phyloP scores from a whole-genome alignment of 2,797 vertebrate genomes.

The Myotis pilosus region DNA sequence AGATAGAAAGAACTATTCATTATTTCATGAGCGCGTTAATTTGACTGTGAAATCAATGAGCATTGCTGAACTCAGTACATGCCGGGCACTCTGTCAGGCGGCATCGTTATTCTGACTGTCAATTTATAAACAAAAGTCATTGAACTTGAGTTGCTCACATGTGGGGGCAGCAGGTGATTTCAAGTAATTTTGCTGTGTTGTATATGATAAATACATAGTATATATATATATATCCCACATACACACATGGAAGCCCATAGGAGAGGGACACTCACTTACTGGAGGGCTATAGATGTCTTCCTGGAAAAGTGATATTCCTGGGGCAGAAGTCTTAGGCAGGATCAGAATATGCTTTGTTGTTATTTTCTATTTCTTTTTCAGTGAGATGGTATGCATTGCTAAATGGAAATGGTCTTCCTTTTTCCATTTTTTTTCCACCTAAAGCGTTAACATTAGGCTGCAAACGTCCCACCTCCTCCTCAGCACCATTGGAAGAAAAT shows the following conservation, averaged over 20 bases:
- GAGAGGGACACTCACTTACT: background rate
- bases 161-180: background rate
- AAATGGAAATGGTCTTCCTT: background rate
- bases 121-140: constrained; percentile 9
- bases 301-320: background rate
- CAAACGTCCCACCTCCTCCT: background rate
- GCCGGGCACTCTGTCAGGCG: background rate
- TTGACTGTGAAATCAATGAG: background rate
- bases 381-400: background rate
- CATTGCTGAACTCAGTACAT: background rate
- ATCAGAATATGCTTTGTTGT: background rate
- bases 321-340: background rate
- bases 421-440: background rate
- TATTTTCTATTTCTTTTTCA: constrained; percentile 12
- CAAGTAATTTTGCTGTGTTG: background rate
- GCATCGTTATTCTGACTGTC: background rate
- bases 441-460: background rate
- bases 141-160: background rate
- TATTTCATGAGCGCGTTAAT: background rate
- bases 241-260: background rate
- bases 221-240: background rate
- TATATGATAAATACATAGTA: background rate
- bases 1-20: background rate
- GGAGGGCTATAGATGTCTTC: background rate
- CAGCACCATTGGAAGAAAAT: background rate